These are phyloP conservation scores for Drosophila auraria DNA, from an alignment of 1,140 invertebrate genomes.

Conservation along the genomic window DNA sequence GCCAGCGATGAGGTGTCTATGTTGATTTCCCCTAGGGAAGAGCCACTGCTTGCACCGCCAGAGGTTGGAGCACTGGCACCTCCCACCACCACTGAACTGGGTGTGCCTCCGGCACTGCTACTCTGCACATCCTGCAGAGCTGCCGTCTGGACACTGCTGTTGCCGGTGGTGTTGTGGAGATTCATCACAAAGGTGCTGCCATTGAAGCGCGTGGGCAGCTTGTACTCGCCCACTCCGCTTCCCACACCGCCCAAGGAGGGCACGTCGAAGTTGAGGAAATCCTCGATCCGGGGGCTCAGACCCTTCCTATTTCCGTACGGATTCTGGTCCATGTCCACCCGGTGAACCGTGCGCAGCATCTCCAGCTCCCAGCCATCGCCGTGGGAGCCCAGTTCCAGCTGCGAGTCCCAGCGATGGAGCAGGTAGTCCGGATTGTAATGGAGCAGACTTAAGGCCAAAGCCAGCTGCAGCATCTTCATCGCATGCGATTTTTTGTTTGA, in stretches of 20 bases:
- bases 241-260: neutral
- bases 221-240: conserved; percentile 47
- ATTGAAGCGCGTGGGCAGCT: conserved; percentile 83
- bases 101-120: conserved; percentile 25
- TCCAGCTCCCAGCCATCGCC: conserved; percentile 87
- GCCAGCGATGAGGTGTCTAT: conserved; percentile 47
- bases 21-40: conserved; percentile 52
- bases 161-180: conserved; percentile 81
- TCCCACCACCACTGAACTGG: conserved; percentile 16
- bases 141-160: conserved; percentile 75
- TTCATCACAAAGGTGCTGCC: conserved; percentile 88
- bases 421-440: conserved; percentile 90
- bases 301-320: conserved; percentile 90
- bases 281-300: conserved; percentile 88
- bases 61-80: conserved; percentile 16
- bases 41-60: conserved; percentile 16
- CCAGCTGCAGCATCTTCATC: conserved; percentile 91
- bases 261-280: conserved; percentile 86
- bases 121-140: conserved; percentile 76
- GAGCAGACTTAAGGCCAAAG: conserved; percentile 90
- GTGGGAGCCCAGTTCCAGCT: conserved; percentile 86
- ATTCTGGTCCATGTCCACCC: conserved; percentile 86
- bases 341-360: conserved; percentile 86
- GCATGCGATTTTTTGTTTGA: conserved; percentile 90
- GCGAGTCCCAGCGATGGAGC: conserved; percentile 76